Conservation (phyloP, 2,113 vertebrate genomes). For the Elanoides forficatus region DNA sequence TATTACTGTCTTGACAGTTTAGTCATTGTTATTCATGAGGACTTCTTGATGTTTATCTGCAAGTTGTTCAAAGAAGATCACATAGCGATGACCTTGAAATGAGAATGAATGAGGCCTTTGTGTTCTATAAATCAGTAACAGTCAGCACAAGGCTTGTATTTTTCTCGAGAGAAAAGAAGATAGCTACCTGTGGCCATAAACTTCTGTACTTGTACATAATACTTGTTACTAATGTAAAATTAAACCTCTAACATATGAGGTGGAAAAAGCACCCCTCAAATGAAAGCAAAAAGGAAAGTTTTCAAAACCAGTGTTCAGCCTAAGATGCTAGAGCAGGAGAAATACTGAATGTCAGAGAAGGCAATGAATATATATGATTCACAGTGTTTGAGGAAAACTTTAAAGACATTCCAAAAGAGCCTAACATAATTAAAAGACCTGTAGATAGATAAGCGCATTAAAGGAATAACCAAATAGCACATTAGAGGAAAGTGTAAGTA, state of each 20-base stretch:
- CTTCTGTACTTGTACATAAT: not conserved
- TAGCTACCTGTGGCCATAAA: not conserved
- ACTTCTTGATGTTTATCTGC: conserved; percentile 52
- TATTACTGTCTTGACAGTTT: conserved; percentile 28
- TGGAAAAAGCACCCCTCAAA: not conserved
- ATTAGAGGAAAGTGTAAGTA: not conserved
- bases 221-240: not conserved
- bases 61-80: conserved; percentile 59
- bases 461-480: not conserved
- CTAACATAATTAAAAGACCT: conserved; percentile 20
- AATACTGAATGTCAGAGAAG: not conserved
- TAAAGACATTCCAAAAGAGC: conserved; percentile 48
- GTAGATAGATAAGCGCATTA: not conserved
- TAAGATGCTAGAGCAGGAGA: not conserved
- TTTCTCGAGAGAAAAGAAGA: not conserved
- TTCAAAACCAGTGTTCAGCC: not conserved
- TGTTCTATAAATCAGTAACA: conserved; percentile 34
- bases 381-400: conserved; percentile 27
- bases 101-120: conserved; percentile 43
- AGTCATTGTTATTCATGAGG: conserved; percentile 59
- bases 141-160: not conserved
- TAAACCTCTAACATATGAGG: not conserved
- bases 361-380: not conserved
- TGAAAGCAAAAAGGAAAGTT: not conserved
- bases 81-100: conserved; percentile 26